Conservation (phyloP, 1,140 invertebrate genomes). For the Copidosoma floridanum region DNA sequence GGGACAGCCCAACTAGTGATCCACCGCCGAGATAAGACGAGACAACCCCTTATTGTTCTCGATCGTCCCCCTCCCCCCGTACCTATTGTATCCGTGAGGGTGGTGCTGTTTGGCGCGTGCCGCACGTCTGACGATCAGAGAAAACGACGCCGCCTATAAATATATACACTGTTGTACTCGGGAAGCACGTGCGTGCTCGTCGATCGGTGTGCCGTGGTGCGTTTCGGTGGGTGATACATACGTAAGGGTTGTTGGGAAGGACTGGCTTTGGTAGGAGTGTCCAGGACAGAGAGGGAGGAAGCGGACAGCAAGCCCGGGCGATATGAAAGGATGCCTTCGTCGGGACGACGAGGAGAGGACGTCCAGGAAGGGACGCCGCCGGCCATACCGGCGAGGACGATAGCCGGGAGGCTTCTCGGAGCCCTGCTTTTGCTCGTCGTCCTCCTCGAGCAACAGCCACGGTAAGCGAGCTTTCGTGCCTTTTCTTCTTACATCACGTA, state of each 20-base stretch:
- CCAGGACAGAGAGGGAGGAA: not conserved
- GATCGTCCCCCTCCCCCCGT: not conserved
- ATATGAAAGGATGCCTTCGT: slow-evolving; percentile 54
- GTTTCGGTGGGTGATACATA: not conserved
- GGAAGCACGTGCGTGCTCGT: slow-evolving; percentile 20
- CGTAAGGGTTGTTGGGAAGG: slow-evolving; percentile 2
- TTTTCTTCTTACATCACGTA: too few species aligned
- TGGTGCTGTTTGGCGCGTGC: slow-evolving; percentile 52
- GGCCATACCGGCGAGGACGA: slow-evolving; percentile 33
- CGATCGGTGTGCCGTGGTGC: not conserved
- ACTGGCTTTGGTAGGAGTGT: slow-evolving; percentile 20
- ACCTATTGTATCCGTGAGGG: slow-evolving; percentile 37
- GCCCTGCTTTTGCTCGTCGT: slow-evolving; percentile 40
- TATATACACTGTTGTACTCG: too few species aligned
- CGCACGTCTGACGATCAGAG: slow-evolving; percentile 52
- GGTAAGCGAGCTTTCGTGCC: too few species aligned
- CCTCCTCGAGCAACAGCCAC: slow-evolving; percentile 43
- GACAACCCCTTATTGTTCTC: not conserved
- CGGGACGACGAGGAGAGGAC: slow-evolving; percentile 42
- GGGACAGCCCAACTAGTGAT: not conserved
- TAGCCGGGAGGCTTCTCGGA: slow-evolving; percentile 34
- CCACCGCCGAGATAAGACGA: slow-evolving; percentile 51
- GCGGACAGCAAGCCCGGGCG: slow-evolving; percentile 2
- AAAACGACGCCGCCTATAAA: slow-evolving; percentile 41
- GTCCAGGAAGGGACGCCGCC: slow-evolving; percentile 37